These are phyloP conservation scores for Malurus melanocephalus DNA, from an alignment of 2,113 vertebrate species.

Conservation along the genomic window DNA sequence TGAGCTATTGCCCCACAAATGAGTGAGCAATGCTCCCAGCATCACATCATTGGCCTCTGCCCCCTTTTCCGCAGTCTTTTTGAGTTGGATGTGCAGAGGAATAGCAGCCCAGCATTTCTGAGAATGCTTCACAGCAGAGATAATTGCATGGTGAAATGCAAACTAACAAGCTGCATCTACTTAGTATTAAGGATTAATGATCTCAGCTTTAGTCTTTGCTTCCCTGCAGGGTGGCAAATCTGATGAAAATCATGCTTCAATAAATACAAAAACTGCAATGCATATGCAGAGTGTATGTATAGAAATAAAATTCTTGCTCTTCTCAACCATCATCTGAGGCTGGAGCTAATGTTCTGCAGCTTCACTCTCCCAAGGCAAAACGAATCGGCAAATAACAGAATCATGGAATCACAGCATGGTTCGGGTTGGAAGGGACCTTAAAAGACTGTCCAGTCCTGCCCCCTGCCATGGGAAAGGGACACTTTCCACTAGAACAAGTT, in stretches of 20 bases:
- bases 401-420: neutral
- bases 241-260: neutral
- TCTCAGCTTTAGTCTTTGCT: conserved; percentile 4
- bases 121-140: neutral
- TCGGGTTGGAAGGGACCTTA: neutral
- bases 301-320: neutral
- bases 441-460: neutral
- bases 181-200: conserved; percentile 33
- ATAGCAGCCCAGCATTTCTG: neutral
- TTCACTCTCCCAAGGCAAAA: neutral
- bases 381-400: neutral
- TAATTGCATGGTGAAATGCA: conserved; percentile 27
- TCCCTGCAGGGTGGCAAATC: neutral
- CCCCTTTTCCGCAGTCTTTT: neutral
- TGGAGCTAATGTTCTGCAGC: neutral
- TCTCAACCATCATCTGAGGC: neutral
- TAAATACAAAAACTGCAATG: neutral
- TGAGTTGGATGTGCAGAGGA: neutral
- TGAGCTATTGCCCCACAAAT: neutral
- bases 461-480: neutral
- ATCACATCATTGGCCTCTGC: rapidly evolving
- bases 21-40: neutral
- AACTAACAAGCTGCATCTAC: conserved; percentile 28
- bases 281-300: too few species aligned
- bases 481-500: neutral